Percentiles rank a stretch among this genome's conserved stretches.
These are phyloP conservation scores for Caranx melampygus DNA, from an alignment of 2,113 vertebrate species.

Conservation along the genomic window DNA sequence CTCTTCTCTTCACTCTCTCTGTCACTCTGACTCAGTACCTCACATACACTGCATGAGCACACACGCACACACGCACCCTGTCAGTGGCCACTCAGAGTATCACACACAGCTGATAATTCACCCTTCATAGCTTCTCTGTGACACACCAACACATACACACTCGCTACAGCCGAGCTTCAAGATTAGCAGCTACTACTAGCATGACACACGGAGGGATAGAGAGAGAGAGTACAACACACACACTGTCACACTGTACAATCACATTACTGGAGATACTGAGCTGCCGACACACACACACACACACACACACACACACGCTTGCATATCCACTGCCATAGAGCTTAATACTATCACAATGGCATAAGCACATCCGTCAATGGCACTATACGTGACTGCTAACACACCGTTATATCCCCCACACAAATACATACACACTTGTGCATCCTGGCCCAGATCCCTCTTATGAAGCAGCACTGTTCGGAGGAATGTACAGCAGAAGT, in stretches of 20 bases:
- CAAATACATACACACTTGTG: slow-evolving; percentile 48
- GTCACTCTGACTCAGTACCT: slow-evolving; percentile 61
- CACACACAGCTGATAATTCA: slow-evolving; percentile 38
- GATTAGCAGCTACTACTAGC: slow-evolving; percentile 61
- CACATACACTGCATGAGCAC: slow-evolving; percentile 22
- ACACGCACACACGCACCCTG: slow-evolving; percentile 18
- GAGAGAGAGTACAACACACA: slow-evolving; percentile 27
- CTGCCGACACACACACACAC: slow-evolving; percentile 23
- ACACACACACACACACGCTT: slow-evolving; percentile 27
- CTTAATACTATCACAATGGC: slow-evolving; percentile 52
- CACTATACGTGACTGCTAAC: slow-evolving; percentile 39
- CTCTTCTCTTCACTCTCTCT: slow-evolving; percentile 27
- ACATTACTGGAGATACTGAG: slow-evolving; percentile 28
- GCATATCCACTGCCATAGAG: slow-evolving; percentile 1
- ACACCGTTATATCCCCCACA: slow-evolving; percentile 41
- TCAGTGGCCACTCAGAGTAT: slow-evolving; percentile 34
- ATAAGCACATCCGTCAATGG: slow-evolving; percentile 53
- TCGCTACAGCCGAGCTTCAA: slow-evolving; percentile 33
- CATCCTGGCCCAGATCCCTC: slow-evolving; percentile 75
- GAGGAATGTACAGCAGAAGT: slow-evolving; percentile 77
- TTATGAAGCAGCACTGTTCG: slow-evolving; percentile 68
- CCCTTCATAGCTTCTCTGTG: slow-evolving; percentile 24
- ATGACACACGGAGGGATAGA: slow-evolving; percentile 26
- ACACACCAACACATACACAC: slow-evolving; percentile 23
- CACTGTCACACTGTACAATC: slow-evolving; percentile 26